phyloP scores from a whole-genome alignment of 2,797 vertebrate species.

The Xenopus petersii region DNA sequence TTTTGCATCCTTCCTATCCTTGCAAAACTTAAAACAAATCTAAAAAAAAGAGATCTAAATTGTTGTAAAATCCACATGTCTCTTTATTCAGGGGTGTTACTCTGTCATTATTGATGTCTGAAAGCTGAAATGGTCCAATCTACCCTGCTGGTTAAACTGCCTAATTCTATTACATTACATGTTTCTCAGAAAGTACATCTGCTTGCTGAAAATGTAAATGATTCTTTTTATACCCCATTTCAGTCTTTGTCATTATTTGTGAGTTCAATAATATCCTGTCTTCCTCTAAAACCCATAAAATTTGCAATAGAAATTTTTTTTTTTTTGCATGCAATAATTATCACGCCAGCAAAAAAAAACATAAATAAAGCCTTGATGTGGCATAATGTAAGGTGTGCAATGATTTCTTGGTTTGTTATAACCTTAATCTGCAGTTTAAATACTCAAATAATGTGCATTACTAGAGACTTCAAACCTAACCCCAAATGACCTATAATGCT shows the following conservation, averaged over 20 bases:
- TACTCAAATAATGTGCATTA: too few species aligned
- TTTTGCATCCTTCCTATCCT: slow-evolving; percentile 19
- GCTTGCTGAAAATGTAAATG: slow-evolving; percentile 69
- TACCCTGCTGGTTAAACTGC: slow-evolving; percentile 72
- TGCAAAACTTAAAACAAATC: slow-evolving; percentile 33
- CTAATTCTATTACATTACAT: slow-evolving; percentile 75
- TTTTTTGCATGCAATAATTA: slow-evolving; percentile 38
- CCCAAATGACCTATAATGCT: too few species aligned
- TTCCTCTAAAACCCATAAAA: slow-evolving; percentile 42
- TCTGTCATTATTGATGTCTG: slow-evolving; percentile 66
- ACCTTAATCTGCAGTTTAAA: too few species aligned
- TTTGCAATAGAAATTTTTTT: slow-evolving; percentile 32
- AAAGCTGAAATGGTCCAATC: slow-evolving; percentile 69
- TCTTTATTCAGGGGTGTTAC: slow-evolving; percentile 61
- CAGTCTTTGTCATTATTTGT: slow-evolving; percentile 57
- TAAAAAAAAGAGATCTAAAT: slow-evolving; percentile 52
- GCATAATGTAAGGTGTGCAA: too few species aligned
- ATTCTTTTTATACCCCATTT: slow-evolving; percentile 60
- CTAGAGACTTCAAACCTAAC: too few species aligned
- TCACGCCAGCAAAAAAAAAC: background rate
- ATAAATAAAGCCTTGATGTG: too few species aligned
- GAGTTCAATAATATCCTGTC: slow-evolving; percentile 59
- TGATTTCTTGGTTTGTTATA: too few species aligned
- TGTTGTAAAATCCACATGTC: slow-evolving; percentile 64
- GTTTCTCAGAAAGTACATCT: slow-evolving; percentile 71